Evolutionary conservation across 2,888 invertebrate species (phyloP), one percentile per base, ranked within the genome.

Genomic region (Pristionchus exspectatus): DNA sequence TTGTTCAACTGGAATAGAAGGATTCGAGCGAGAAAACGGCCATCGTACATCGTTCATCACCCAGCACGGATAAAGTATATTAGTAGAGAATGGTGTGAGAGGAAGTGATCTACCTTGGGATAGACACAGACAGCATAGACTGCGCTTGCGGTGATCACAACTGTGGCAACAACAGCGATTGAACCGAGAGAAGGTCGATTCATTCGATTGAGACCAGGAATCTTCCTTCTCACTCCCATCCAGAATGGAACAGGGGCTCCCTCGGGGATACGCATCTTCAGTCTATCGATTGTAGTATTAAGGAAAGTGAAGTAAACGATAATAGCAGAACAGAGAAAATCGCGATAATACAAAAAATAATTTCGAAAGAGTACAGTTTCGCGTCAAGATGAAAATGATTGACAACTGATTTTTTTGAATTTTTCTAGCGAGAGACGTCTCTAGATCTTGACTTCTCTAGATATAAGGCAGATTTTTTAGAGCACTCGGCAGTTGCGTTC

Each of bases 181-280:
- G 94, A 91, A 56, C 94, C 94, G 21, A 92, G 90, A 16, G 94
- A 89, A 14, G 93, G 93, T 72, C 88, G 87, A 21, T 90, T 56
- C 18, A 90, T 63, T 72, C 90, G 91, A 3, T 89, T 88, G 63
- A 92, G 84, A 38, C 90, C 77, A 21, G 94, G 94, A 33, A 93
- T 89, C 21, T 90, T 90, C 72, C 93, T 92, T 63, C 92, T 91
- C n/a, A 94, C 83, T 18, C 91, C 90, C 24, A 94, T 84, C 92
- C 93, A 93, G 83, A 92, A 92, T 1, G 92, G 92, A n/a, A 92
- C 89, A 24, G 94, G 94, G 0, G 93, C 93, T 90, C 94, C 94
- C 63, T 90, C 91, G n/a, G 94, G 94, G 50, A 94, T 88, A 59
- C 94, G 91, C 93, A 94, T 94, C 50, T 0, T 69, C 44, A 3